Base-by-base conservation (phyloP, 2,888 invertebrate species). In the Notodonta dromedarius region DNA sequence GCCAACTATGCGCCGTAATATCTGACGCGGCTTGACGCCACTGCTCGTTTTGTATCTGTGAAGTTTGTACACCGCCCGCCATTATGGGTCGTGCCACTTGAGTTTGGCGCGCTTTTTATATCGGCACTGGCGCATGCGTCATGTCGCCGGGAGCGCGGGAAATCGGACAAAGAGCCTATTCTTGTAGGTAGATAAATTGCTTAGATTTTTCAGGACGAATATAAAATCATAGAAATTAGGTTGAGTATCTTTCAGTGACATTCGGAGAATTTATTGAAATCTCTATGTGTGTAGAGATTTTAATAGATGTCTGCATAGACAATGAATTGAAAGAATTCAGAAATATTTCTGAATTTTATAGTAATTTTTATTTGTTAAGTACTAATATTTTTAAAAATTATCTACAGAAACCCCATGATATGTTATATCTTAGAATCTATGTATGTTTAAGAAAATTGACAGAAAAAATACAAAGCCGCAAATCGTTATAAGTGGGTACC, bases 1-100 rank as follows among this genome's bases (percentile, higher is more conserved):
- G 92, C 92, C 92, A 92, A 91, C 80, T 89, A 90, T 90, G 88
- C 89, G 86, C 83, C 77, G 86, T 85, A 88, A 85, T 83, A 86
- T 83, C 85, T 87, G 90, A 89, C 88, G 86, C 83, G 70, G 70
- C 74, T 80, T 84, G 88, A 88, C 88, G 87, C 83, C 83, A 79
- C 78, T 69, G 75, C 74, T 79, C 78, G 76, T 79, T 80, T 78
- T 79, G 82, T 82, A 77, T 75, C 73, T 73, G 70, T 76, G 73
- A 62, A 69, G 56, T 56, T 44, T 44, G 67, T 76, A 67, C 67
- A 67, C 72, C 80, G 82, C 77, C 83, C 80, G 90, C 90, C 83
- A 89, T 82, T 91, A 89, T 76, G 87, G 82, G 84, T 74, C 65
- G 60, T 74, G 73, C 79, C 84, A 86, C 87, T 90, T 82, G 83